phyloP scores from a whole-genome alignment of 2,113 vertebrate genomes.

The Antechinus stuartii region DNA sequence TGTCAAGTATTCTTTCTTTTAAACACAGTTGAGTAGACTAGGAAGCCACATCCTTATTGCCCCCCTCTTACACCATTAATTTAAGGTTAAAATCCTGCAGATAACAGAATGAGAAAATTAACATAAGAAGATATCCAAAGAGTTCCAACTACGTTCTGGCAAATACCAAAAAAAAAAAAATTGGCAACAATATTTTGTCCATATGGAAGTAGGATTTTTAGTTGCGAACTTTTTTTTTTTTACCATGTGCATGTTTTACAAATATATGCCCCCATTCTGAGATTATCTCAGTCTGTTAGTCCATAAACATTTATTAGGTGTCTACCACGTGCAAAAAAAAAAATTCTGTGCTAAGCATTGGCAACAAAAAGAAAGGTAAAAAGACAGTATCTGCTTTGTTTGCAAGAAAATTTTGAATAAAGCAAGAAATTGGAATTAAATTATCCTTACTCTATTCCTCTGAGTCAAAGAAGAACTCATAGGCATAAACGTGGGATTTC shows the following conservation, averaged over 20 bases:
- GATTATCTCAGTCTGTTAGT: neutral
- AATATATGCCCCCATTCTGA: neutral
- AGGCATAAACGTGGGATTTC: neutral
- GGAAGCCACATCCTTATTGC: neutral
- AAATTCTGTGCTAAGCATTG: neutral
- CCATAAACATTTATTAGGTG: neutral
- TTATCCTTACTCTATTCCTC: neutral
- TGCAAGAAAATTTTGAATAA: neutral
- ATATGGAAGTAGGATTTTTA: neutral
- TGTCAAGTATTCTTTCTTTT: slow-evolving; percentile 50
- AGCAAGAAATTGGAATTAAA: neutral
- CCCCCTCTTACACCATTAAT: slow-evolving; percentile 41
- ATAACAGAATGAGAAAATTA: slow-evolving; percentile 36
- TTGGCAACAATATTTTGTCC: neutral
- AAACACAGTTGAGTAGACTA: slow-evolving; percentile 59
- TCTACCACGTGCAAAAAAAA: neutral
- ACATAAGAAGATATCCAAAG: neutral
- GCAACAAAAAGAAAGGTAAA: neutral
- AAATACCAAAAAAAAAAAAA: neutral
- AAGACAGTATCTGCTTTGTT: neutral
- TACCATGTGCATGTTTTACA: neutral
- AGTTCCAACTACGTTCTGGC: neutral
- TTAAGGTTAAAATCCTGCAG: slow-evolving; percentile 48
- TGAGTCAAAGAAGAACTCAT: neutral
- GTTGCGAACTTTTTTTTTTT: neutral